Evolutionary conservation across 2,113 vertebrate species (phyloP).

Genomic region (Gasterosteus nipponicus): DNA sequence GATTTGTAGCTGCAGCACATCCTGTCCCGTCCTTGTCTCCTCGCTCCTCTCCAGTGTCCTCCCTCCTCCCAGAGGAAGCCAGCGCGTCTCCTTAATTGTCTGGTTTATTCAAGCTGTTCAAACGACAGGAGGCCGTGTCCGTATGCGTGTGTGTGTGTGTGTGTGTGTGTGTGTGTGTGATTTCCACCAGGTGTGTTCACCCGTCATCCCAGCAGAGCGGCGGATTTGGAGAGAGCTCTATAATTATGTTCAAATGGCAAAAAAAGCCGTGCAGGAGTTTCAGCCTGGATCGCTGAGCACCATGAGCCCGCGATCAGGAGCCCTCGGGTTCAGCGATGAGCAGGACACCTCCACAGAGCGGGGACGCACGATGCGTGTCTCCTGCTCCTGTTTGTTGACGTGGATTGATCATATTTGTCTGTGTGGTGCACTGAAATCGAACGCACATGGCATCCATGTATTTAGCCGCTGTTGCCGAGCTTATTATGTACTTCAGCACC

Average conservation of each 20-base stretch:
- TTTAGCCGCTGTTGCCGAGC: not conserved
- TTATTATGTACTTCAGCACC: not conserved
- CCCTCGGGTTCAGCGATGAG: conserved; percentile 22
- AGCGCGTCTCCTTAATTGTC: conserved; percentile 61
- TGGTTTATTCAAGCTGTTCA: conserved; percentile 58
- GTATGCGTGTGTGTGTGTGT: conserved; percentile 2
- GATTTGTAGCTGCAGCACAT: conserved; percentile 2
- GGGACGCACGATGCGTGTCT: conserved; percentile 19
- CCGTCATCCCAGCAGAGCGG: conserved; percentile 54
- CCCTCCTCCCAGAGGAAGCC: conserved; percentile 37
- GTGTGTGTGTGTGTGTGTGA: not conserved
- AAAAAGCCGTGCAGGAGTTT: conserved; percentile 33
- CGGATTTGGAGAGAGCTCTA: conserved; percentile 51
- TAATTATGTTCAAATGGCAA: conserved; percentile 65
- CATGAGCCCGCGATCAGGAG: conserved; percentile 56
- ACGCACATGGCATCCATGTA: not conserved
- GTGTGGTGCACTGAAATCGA: not conserved
- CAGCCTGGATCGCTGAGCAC: conserved; percentile 36
- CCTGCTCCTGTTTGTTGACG: conserved; percentile 24
- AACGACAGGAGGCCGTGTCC: conserved; percentile 14
- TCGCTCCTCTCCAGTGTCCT: conserved; percentile 21
- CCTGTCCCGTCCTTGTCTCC: conserved; percentile 25
- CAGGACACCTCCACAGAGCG: conserved; percentile 1
- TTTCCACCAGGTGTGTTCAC: conserved; percentile 21
- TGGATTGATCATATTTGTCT: conserved; percentile 22